Conservation (phyloP, 2,797 vertebrate genomes). For the Oreortyx pictus region DNA sequence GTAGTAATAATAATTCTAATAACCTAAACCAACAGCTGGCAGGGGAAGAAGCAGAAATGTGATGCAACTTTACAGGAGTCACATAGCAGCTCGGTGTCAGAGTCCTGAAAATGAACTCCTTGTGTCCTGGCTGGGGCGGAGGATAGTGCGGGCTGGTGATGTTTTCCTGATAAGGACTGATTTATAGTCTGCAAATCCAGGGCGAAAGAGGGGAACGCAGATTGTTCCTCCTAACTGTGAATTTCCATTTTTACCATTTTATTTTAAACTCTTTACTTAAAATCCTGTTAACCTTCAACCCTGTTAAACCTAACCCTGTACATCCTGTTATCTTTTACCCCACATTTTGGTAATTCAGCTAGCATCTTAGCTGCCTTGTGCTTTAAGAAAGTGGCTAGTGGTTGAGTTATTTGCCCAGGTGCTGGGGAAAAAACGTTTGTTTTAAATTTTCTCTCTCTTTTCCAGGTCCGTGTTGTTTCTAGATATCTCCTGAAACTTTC, state of each 20-base stretch:
- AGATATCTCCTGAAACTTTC: not conserved
- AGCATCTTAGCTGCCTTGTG: not conserved
- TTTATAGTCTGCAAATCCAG: slow-evolving; percentile 32
- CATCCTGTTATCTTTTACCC: slow-evolving; percentile 36
- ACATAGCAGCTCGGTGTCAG: not conserved
- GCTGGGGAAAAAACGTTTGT: not conserved
- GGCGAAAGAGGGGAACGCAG: not conserved
- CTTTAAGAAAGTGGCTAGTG: not conserved
- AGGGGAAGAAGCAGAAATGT: not conserved
- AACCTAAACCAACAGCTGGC: not conserved
- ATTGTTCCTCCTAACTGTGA: not conserved
- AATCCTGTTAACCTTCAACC: slow-evolving; percentile 39
- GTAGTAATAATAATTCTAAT: not conserved
- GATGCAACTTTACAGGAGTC: slow-evolving; percentile 34
- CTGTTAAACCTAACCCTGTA: slow-evolving; percentile 30
- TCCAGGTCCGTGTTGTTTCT: not conserved
- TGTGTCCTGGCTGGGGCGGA: not conserved
- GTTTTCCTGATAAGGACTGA: slow-evolving; percentile 7
- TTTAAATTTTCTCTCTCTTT: not conserved
- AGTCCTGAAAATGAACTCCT: slow-evolving; percentile 19
- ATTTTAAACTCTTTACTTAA: slow-evolving; percentile 28
- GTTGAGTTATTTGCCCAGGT: not conserved
- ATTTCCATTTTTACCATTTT: slow-evolving; percentile 33
- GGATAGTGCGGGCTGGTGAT: not conserved
- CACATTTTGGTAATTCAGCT: not conserved